phyloP scores from a whole-genome alignment of 2,797 vertebrate species.

The Harpagifer antarcticus region DNA sequence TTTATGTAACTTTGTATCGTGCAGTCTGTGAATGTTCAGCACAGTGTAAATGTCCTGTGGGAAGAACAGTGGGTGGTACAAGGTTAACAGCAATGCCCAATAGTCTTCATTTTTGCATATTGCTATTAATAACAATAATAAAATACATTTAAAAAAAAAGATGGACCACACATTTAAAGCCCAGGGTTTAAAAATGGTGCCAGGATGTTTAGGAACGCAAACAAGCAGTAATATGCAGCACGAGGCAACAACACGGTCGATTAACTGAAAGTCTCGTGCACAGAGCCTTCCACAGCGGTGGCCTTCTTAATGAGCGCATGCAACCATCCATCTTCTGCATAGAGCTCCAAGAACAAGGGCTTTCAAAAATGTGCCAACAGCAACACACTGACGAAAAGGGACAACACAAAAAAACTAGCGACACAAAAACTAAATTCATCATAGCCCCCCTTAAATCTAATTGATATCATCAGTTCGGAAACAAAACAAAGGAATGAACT shows the following conservation, averaged over 20 bases:
- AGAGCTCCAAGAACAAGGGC: constrained; percentile 21
- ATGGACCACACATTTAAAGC: neutral
- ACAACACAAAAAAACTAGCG: neutral
- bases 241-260: constrained; percentile 23
- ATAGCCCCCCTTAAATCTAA: neutral
- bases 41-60: constrained; percentile 13
- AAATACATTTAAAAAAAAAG: neutral
- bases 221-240: constrained; percentile 32
- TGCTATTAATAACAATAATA: neutral
- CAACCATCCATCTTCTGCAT: constrained; percentile 47
- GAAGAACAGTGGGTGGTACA: constrained; percentile 20
- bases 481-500: neutral
- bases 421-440: neutral
- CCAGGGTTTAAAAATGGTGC: neutral
- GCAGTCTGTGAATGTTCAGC: constrained; percentile 15
- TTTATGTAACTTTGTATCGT: constrained; percentile 2
- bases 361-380: constrained; percentile 2
- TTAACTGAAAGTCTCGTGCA: constrained; percentile 37
- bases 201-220: constrained; percentile 12
- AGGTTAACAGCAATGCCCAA: constrained; percentile 11
- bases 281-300: constrained; percentile 31
- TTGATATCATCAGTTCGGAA: neutral
- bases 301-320: constrained; percentile 48
- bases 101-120: constrained; percentile 5
- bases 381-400: neutral